A percentile compares a stretch with the other conserved stretches of the same genome.
phyloP scores from a whole-genome alignment of 2,113 vertebrate genomes.

The Xiphophorus hellerii region DNA sequence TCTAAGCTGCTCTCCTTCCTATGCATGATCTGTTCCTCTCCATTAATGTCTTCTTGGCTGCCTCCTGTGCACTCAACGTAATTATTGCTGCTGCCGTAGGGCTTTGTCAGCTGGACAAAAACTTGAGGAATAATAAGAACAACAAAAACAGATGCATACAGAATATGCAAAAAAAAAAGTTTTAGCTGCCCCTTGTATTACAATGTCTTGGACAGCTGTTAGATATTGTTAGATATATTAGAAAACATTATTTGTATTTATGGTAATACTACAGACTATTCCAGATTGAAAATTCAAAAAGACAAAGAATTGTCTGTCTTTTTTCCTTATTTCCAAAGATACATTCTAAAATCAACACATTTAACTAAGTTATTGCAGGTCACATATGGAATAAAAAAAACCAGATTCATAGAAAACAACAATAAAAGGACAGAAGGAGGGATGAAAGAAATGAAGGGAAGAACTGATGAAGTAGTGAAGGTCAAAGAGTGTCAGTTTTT shows the following conservation, averaged over 20 bases:
- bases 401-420: too few relatives aligned
- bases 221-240: not conserved
- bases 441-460: too few relatives aligned
- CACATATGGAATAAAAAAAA: too few relatives aligned
- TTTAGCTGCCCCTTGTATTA: not conserved
- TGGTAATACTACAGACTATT: not conserved
- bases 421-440: too few relatives aligned
- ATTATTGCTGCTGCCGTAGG: conserved; percentile 1
- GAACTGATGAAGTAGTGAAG: too few relatives aligned
- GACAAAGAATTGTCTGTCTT: too few relatives aligned
- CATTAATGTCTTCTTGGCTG: not conserved
- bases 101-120: not conserved
- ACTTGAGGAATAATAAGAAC: not conserved
- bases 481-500: too few relatives aligned
- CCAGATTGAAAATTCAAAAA: too few relatives aligned
- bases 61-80: not conserved
- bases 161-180: not conserved
- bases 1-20: not conserved
- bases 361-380: too few relatives aligned
- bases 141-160: not conserved
- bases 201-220: not conserved
- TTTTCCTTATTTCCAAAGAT: too few relatives aligned
- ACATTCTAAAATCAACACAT: too few relatives aligned
- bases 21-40: not conserved
- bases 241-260: not conserved